Conservation (phyloP, 2,888 invertebrate species). For the Autographa pulchrina region DNA sequence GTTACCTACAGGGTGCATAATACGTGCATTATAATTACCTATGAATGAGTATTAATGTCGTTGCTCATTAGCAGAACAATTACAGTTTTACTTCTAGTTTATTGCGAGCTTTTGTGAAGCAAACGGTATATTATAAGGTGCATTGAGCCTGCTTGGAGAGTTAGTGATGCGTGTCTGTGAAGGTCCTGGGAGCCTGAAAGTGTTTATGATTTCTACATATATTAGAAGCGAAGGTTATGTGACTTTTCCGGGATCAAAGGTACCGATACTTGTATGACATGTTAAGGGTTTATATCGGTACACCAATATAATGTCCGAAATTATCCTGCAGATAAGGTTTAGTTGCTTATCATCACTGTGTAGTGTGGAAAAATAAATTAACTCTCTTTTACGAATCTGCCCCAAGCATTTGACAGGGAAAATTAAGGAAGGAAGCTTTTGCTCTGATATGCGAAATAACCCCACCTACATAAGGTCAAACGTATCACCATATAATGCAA, state of each 20-base stretch:
- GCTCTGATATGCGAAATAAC: no score
- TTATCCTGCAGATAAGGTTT: no score
- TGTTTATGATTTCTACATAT: slow-evolving; percentile 1
- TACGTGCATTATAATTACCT: neutral
- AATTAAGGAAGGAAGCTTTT: no score
- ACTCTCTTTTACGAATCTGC: no score
- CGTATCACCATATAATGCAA: no score
- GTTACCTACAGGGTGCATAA: slow-evolving; percentile 3
- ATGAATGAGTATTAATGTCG: slow-evolving; percentile 3
- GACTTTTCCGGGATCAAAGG: neutral
- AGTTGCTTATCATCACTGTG: no score
- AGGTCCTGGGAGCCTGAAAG: neutral
- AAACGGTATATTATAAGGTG: slow-evolving; percentile 3
- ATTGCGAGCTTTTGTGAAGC: neutral
- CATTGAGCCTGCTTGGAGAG: slow-evolving; percentile 3
- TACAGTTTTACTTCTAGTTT: slow-evolving; percentile 6
- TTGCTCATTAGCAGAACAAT: slow-evolving; percentile 2
- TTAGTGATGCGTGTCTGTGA: neutral
- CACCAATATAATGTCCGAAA: no score
- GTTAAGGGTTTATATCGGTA: no score
- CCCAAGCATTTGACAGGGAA: no score
- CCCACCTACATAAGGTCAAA: no score
- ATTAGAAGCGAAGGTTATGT: neutral
- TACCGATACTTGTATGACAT: neutral
- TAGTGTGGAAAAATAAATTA: no score